Evolutionary conservation across 2,888 invertebrate species (phyloP).

Genomic region (Acleris holmiana): DNA sequence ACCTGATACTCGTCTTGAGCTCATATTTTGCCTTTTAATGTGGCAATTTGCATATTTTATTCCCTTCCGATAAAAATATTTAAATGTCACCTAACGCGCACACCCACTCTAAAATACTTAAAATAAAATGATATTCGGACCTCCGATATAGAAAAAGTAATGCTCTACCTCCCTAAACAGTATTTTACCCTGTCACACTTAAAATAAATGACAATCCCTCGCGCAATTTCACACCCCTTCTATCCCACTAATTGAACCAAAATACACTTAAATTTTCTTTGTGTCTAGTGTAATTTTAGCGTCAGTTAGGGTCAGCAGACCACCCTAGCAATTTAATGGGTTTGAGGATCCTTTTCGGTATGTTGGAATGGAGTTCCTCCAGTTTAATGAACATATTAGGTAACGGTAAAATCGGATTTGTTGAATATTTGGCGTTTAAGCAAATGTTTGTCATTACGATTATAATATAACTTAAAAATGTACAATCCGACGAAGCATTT

Average conservation of each 20-base stretch:
- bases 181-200: slow-evolving; percentile 60
- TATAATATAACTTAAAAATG: too few species aligned
- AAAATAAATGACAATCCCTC: slow-evolving; percentile 73
- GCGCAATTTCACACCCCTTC: slow-evolving; percentile 75
- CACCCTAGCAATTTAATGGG: slow-evolving; percentile 71
- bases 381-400: slow-evolving; percentile 61
- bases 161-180: slow-evolving; percentile 26
- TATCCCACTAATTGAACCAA: slow-evolving; percentile 75
- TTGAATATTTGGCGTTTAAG: slow-evolving; percentile 1
- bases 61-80: not conserved
- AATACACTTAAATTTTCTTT: slow-evolving; percentile 81
- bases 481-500: too few species aligned
- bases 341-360: slow-evolving; percentile 54
- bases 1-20: not conserved
- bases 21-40: not conserved
- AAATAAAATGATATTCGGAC: not conserved
- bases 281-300: slow-evolving; percentile 77
- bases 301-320: slow-evolving; percentile 67
- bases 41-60: not conserved
- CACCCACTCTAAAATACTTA: not conserved
- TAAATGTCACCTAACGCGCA: not conserved
- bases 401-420: slow-evolving; percentile 40
- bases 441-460: slow-evolving; percentile 5
- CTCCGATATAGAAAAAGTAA: slow-evolving; percentile 21
- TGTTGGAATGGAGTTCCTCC: slow-evolving; percentile 57